These are phyloP conservation scores for Hystrix cristata DNA, from an alignment of 2,113 vertebrate genomes.

Conservation along the genomic window DNA sequence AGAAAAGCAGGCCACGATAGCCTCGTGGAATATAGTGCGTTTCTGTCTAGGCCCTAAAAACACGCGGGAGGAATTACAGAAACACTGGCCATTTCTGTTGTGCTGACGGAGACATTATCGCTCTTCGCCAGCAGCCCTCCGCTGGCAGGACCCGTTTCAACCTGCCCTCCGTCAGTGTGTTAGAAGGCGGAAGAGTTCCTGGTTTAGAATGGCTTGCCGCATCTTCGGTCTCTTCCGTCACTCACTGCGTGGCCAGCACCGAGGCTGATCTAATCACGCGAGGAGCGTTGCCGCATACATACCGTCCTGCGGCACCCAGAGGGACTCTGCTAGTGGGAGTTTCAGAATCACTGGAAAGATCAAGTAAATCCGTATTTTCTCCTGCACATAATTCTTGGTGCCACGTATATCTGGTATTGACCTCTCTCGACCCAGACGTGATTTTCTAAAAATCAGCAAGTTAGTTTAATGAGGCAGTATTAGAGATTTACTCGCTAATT, in stretches of 20 bases:
- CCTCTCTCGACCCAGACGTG: background rate
- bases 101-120: background rate
- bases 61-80: background rate
- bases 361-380: background rate
- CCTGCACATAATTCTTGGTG: background rate
- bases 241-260: background rate
- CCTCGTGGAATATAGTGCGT: background rate
- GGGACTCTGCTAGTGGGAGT: background rate
- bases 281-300: background rate
- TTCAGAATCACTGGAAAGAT: conserved; percentile 1
- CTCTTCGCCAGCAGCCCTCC: background rate
- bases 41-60: background rate
- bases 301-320: rapidly evolving
- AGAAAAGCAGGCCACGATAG: background rate
- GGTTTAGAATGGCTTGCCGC: background rate
- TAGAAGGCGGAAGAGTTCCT: background rate
- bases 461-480: background rate
- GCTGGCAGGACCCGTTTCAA: background rate
- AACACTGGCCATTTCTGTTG: background rate
- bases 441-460: conserved; percentile 38
- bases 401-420: background rate
- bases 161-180: background rate
- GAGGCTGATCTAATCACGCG: background rate
- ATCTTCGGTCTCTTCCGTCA: background rate
- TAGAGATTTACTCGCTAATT: conserved; percentile 32